phyloP scores from a whole-genome alignment of 2,888 invertebrate genomes.

The Hypselothyrea guttata region DNA sequence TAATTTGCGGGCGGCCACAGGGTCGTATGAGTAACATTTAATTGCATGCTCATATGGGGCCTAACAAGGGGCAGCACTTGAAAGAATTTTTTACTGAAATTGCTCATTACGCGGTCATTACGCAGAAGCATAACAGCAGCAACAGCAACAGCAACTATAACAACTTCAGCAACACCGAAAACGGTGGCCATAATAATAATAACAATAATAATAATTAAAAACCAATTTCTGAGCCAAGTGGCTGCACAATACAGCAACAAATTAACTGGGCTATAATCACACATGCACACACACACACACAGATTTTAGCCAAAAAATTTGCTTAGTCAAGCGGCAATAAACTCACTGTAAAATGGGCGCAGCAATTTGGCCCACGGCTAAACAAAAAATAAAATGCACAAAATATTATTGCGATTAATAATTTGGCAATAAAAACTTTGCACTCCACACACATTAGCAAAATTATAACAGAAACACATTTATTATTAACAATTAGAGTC shows the following conservation, averaged over 20 bases:
- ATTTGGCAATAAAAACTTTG: constrained; percentile 63
- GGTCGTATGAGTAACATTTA: constrained; percentile 77
- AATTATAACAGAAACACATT: constrained; percentile 35
- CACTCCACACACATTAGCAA: constrained; percentile 28
- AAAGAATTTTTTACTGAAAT: constrained; percentile 67
- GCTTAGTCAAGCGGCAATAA: constrained; percentile 71
- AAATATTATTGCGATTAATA: constrained; percentile 66
- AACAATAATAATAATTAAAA: constrained; percentile 77
- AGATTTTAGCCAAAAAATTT: constrained; percentile 45
- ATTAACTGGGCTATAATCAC: constrained; percentile 67
- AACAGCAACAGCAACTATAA: constrained; percentile 22
- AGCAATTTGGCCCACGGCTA: constrained; percentile 61
- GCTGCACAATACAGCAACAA: constrained; percentile 51
- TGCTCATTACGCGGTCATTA: constrained; percentile 67
- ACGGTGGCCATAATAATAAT: constrained; percentile 42
- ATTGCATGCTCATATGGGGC: constrained; percentile 49
- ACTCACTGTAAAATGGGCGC: constrained; percentile 62
- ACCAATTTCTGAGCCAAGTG: constrained; percentile 60
- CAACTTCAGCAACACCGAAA: constrained; percentile 35
- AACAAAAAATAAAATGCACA: constrained; percentile 36
- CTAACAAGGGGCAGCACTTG: constrained; percentile 46
- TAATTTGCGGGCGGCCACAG: constrained; percentile 71
- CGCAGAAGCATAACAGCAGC: constrained; percentile 32
- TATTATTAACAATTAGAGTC: constrained; percentile 63
- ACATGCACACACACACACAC: constrained; percentile 23